These are phyloP conservation scores for Porites evermanni DNA, from an alignment of 92 coral and sea anemone genomes.

Conservation along the genomic window DNA sequence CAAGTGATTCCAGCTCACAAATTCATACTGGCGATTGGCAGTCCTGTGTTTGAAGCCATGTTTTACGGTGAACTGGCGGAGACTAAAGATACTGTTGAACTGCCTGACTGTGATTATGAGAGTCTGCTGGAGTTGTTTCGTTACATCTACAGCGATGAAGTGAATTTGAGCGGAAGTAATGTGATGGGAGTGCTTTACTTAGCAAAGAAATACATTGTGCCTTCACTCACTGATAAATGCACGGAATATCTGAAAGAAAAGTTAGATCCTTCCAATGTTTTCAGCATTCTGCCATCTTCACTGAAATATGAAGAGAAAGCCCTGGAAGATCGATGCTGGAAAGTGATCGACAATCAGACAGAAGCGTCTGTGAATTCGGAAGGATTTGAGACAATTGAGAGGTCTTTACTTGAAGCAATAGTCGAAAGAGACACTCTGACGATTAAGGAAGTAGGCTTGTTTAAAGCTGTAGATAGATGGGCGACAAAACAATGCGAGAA, in stretches of 20 bases:
- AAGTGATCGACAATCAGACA: slow-evolving; percentile 60
- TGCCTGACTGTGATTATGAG: slow-evolving; percentile 62
- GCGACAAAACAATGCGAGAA: too few species aligned
- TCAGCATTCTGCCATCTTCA: slow-evolving; percentile 61
- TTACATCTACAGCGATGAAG: slow-evolving; percentile 74
- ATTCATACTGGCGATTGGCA: slow-evolving; percentile 44
- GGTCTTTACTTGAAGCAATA: slow-evolving; percentile 37
- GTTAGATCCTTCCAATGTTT: slow-evolving; percentile 66
- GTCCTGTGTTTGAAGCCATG: slow-evolving; percentile 77
- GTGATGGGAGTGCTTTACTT: slow-evolving; percentile 78
- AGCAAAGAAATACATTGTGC: slow-evolving; percentile 74
- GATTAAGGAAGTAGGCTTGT: slow-evolving; percentile 42
- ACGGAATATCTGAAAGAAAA: slow-evolving; percentile 61
- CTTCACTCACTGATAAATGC: slow-evolving; percentile 64
- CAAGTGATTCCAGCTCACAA: slow-evolving; percentile 43
- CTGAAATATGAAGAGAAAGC: slow-evolving; percentile 63
- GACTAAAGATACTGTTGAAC: slow-evolving; percentile 23
- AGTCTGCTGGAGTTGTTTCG: slow-evolving; percentile 71
- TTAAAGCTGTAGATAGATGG: too few species aligned
- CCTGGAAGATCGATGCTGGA: slow-evolving; percentile 72
- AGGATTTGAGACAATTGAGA: slow-evolving; percentile 46
- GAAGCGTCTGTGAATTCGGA: slow-evolving; percentile 68
- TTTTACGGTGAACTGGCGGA: slow-evolving; percentile 69
- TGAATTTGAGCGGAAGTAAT: slow-evolving; percentile 61
- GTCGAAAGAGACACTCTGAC: slow-evolving; percentile 52